phyloP scores from a whole-genome alignment of 2,113 vertebrate species.

The Dendropsophus ebraccatus region DNA sequence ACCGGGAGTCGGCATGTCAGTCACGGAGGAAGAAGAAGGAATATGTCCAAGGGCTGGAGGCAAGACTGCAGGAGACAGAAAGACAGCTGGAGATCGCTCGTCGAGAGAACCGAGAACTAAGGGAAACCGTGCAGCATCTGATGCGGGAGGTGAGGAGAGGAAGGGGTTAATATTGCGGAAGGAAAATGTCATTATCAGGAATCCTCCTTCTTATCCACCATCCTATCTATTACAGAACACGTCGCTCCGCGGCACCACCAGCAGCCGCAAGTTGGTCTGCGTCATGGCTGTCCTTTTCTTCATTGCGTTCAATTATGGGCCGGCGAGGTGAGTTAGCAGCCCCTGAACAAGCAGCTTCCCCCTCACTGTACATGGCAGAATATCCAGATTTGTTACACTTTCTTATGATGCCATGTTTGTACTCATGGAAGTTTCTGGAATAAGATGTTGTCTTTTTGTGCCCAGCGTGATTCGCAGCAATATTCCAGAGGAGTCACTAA shows the following conservation, averaged over 20 bases:
- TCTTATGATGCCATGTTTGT: no score
- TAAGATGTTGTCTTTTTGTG: neutral
- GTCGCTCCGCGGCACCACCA: slow-evolving; percentile 70
- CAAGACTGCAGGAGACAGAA: slow-evolving; percentile 80
- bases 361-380: neutral
- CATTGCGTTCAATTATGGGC: slow-evolving; percentile 88
- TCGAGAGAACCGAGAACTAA: slow-evolving; percentile 82
- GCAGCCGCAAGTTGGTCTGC: slow-evolving; percentile 83
- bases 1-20: slow-evolving; percentile 90
- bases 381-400: no score
- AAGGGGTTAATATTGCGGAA: no score
- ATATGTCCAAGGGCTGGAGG: slow-evolving; percentile 88
- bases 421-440: no score
- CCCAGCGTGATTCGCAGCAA: slow-evolving; percentile 1
- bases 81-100: slow-evolving; percentile 84
- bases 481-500: slow-evolving; percentile 14
- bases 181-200: no score
- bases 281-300: slow-evolving; percentile 87
- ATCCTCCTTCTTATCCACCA: neutral
- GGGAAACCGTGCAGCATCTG: slow-evolving; percentile 78
- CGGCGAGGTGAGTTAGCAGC: slow-evolving; percentile 78
- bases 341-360: neutral
- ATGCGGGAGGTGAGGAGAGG: slow-evolving; percentile 63
- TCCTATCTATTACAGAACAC: slow-evolving; percentile 67
- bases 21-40: slow-evolving; percentile 92